Evolutionary conservation across 2,888 invertebrate species (phyloP).

Genomic region (Lysandra coridon): DNA sequence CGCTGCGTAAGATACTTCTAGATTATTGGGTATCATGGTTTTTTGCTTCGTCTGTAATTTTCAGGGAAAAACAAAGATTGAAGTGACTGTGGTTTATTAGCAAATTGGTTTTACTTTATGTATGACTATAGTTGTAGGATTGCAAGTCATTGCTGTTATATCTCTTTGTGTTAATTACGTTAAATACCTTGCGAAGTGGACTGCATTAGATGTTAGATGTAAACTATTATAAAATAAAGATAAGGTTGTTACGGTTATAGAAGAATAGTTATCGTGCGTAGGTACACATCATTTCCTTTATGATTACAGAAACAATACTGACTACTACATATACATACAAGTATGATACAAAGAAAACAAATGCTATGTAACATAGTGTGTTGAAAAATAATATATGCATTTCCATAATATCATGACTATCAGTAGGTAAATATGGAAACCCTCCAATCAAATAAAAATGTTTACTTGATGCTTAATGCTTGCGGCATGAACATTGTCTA

Average conservation of each 20-base stretch:
- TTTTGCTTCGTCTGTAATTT: no score
- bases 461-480: no score
- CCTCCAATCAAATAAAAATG: no score
- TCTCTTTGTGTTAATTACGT: no score
- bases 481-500: no score
- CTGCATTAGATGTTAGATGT: no score
- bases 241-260: no score
- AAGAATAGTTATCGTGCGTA: no score
- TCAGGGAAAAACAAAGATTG: background rate
- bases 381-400: conserved; percentile 1
- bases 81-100: background rate
- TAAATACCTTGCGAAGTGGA: background rate
- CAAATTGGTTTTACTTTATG: no score
- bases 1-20: no score
- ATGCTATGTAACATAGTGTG: background rate
- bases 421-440: background rate
- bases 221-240: no score
- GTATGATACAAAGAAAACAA: background rate
- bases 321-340: background rate
- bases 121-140: background rate
- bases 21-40: background rate
- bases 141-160: background rate
- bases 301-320: background rate
- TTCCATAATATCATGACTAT: background rate
- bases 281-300: background rate